Evolutionary conservation across 1,140 invertebrate species (phyloP), one percentile per base, ranked within the genome.

Genomic region (Philotrypesis tridentata): DNA sequence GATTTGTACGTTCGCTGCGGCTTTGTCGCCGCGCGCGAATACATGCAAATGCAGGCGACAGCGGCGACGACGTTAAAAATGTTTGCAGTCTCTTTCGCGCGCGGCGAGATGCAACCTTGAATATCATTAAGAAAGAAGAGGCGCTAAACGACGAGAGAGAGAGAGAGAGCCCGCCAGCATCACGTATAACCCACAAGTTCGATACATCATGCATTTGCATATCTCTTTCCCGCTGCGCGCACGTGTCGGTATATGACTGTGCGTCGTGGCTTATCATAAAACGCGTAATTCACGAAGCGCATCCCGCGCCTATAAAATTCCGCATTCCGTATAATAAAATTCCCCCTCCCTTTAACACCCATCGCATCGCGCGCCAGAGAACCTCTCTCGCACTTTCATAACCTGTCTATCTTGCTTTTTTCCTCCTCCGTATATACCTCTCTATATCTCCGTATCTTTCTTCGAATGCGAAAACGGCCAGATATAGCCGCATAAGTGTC

Each of bases 201-300:
- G 48, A 55, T 55, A 25, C 61, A 29, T 65, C 17, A 29, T 29
- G 61, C 61, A 65, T 65, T 65, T 65, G 61, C 61, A 65, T n/a
- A n/a, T n/a, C n/a, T 65, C 48, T 55, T 17, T 55, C 33, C 33
- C 61, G 61, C n/a, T n/a, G n/a, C n/a, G n/a, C n/a, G n/a, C n/a
- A n/a, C n/a, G n/a, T n/a, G n/a, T n/a, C 61, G 61, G 25, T 29
- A 55, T 55, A 55, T 55, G n/a, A n/a, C n/a, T n/a, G n/a, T n/a
- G n/a, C n/a, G 9, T 37, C 48, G 48, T 55, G n/a, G 61, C 61
- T 21, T 25, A 2, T 2, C 61, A 29, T 65, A 29, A 65, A 65
- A 65, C 61, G 61, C n/a, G 61, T 65, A 65, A 65, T 65, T 65
- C 61, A n/a, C 48, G 48, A 55, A 55, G n/a, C 48, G 48, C 48